Evolutionary conservation across 2,888 invertebrate species (phyloP).

Genomic region (Phorcus lineatus): DNA sequence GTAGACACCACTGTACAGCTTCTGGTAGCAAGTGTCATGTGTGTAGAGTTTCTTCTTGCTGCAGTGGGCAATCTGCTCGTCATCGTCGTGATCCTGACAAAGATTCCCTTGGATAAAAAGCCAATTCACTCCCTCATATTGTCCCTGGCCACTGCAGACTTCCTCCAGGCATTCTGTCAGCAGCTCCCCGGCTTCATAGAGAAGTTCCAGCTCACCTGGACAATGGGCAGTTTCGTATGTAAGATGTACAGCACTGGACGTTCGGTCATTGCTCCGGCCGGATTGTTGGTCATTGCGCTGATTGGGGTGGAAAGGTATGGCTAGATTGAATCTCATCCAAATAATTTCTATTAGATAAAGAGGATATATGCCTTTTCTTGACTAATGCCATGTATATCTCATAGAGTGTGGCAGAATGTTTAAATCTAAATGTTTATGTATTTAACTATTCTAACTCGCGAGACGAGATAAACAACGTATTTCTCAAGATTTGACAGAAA

Average conservation of each 20-base stretch:
- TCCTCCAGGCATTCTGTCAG: not conserved
- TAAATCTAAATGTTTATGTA: no score
- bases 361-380: no score
- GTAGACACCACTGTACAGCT: no score
- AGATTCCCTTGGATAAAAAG: not conserved
- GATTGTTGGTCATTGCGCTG: not conserved
- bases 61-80: not conserved
- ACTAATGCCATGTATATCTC: no score
- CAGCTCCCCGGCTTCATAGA: not conserved
- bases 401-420: no score
- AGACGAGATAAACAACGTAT: no score
- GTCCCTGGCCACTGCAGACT: not conserved
- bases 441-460: no score
- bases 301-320: not conserved
- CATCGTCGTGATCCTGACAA: not conserved
- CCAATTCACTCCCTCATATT: not conserved
- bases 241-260: not conserved
- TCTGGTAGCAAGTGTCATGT: no score
- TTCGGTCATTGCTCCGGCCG: not conserved
- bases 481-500: no score
- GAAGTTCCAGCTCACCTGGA: not conserved
- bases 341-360: no score
- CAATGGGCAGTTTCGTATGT: not conserved
- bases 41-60: no score
- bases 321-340: no score